phyloP scores from a whole-genome alignment of 2,888 invertebrate species.

The Nezara viridula region DNA sequence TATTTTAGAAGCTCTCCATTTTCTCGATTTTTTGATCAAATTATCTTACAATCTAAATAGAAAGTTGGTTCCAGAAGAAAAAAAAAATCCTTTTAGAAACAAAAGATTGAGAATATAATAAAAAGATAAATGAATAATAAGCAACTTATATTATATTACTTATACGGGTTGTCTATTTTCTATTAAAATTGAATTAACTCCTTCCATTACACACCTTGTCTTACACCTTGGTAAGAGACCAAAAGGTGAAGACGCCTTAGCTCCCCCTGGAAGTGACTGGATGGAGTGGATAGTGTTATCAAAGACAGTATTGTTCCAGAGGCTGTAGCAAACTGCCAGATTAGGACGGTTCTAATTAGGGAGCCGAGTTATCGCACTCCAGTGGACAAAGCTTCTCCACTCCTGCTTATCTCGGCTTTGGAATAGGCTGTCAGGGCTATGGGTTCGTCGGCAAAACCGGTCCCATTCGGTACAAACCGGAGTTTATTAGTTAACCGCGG shows the following conservation, averaged over 20 bases:
- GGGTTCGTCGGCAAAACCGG: neutral
- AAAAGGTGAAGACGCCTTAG: neutral
- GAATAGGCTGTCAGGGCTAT: neutral
- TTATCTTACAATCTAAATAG: too few species aligned
- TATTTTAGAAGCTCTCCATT: too few species aligned
- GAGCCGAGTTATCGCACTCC: neutral
- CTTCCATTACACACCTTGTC: neutral
- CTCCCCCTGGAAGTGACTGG: neutral
- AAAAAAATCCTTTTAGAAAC: too few species aligned
- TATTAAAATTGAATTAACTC: neutral
- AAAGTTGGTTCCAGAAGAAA: too few species aligned
- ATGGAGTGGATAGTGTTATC: conserved; percentile 11
- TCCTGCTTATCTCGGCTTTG: conserved; percentile 28
- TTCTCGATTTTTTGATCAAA: too few species aligned
- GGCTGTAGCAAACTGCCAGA: conserved; percentile 22
- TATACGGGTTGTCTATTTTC: too few species aligned
- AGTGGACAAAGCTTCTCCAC: conserved; percentile 15
- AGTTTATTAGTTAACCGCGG: neutral
- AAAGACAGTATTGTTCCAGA: neutral
- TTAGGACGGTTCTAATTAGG: conserved; percentile 18
- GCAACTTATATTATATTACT: too few species aligned
- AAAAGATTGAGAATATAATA: too few species aligned
- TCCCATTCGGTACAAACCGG: neutral
- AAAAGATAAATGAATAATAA: too few species aligned
- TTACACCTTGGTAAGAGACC: neutral